Evolutionary conservation across 2,888 invertebrate species (phyloP).

Genomic region (Bruchidius siliquastri): DNA sequence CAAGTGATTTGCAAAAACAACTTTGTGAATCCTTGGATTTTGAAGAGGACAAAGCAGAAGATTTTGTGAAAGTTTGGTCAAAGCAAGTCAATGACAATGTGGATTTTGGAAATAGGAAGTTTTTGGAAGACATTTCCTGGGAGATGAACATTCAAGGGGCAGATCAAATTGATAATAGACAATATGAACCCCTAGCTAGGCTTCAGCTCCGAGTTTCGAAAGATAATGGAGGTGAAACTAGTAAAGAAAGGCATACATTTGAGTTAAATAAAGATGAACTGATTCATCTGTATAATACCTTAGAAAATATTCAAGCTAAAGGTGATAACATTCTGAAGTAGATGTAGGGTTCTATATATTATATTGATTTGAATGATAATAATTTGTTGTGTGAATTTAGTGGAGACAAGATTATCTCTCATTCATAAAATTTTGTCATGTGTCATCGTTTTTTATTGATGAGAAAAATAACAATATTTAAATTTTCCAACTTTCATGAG

Average conservation of each 20-base stretch:
- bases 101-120: constrained; percentile 48
- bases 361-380: background rate
- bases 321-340: constrained; percentile 32
- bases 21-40: constrained; percentile 50
- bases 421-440: too few species aligned
- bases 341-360: background rate
- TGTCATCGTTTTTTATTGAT: too few species aligned
- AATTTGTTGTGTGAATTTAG: too few species aligned
- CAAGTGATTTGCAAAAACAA: constrained; percentile 51
- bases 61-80: constrained; percentile 54
- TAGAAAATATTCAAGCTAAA: constrained; percentile 52
- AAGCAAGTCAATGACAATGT: constrained; percentile 51
- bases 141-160: constrained; percentile 53
- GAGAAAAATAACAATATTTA: too few species aligned
- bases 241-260: constrained; percentile 46
- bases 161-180: constrained; percentile 47
- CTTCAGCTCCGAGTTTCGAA: constrained; percentile 47
- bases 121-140: constrained; percentile 54
- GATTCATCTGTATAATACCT: constrained; percentile 49
- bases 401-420: too few species aligned
- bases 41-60: constrained; percentile 52
- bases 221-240: constrained; percentile 20
- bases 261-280: constrained; percentile 53
- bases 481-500: too few species aligned
- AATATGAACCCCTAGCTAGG: constrained; percentile 48